Base-by-base conservation (phyloP, 2,797 vertebrate genomes). In the Graptemys geographica region DNA sequence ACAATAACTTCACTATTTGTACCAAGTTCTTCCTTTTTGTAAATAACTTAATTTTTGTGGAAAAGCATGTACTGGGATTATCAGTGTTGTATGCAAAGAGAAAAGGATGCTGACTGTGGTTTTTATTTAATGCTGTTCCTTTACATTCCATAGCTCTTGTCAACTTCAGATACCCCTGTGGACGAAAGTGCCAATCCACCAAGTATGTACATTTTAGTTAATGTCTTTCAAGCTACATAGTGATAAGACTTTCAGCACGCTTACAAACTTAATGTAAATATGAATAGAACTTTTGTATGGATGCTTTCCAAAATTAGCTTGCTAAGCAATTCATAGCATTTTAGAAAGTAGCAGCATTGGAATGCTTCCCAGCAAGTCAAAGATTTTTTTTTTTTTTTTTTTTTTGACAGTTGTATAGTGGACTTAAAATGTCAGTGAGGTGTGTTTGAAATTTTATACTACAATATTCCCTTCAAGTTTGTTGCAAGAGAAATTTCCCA, bases 121-220 rank as follows among this genome's bases (percentile, higher is more conserved):
- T 49, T 49, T 49, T 25, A 10, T 49, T 44, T 65, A 57, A 90
- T 2, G 3, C 27, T 52, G 1, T 92, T 89, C 55, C 79, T 47
- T 82, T 90, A 31, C 95, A 12, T 97, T 97, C 91, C 57, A 37
- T 97, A 99, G 99, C 98, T 99, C 57, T 97, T 99, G 95, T 99
- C 99, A 87, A 99, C 99, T 93, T 99, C 99, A 92, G 99, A 99
- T 88, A 98, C 88, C 1, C 97, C 96, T 93, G 98, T 98, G 87
- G 98, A 99, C 95, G 99, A 99, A 98, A 99, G 98, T 98, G 95
- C 98, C 90, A 99, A 99, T 97, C 99, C 99, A 85, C 99, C 99
- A 96, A 99, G 99, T 99, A 98, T 81, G 98, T 98, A 97, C 98
- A 90, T 93, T 93, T 84, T 72, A 79, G 85, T 25, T 49, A 53